Percentiles rank a stretch among this genome's conserved stretches.
phyloP scores from a whole-genome alignment of 2,113 vertebrate species.

The Fregetta grallaria region DNA sequence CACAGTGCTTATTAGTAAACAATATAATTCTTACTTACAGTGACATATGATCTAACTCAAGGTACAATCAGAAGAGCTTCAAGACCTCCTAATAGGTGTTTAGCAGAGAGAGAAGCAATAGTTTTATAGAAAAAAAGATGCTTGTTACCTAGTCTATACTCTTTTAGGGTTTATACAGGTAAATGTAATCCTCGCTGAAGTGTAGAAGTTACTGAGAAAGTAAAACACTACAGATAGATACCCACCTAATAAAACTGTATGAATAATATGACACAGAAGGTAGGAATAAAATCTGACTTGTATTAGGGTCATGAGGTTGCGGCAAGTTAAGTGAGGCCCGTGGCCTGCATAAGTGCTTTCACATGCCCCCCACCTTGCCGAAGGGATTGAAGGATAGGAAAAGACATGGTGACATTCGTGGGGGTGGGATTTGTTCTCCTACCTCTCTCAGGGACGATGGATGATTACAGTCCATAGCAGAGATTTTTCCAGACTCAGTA shows the following conservation, averaged over 20 bases:
- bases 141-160: background rate
- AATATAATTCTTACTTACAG: background rate
- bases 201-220: background rate
- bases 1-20: background rate
- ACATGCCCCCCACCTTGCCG: accelerated
- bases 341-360: background rate
- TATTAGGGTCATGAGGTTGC: background rate
- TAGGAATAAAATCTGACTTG: background rate
- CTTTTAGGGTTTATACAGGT: background rate
- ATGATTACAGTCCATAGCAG: background rate
- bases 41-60: background rate
- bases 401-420: background rate
- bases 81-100: background rate
- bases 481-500: background rate
- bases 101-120: background rate
- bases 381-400: background rate
- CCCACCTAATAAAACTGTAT: background rate
- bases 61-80: background rate
- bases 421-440: background rate
- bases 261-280: background rate
- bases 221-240: background rate
- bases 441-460: background rate
- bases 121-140: background rate
- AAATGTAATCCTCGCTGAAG: background rate
- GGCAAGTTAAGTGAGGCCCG: background rate